A percentile compares a stretch with the other conserved stretches of the same genome.
Conservation (phyloP, 2,113 vertebrate genomes). For the Eolophus roseicapilla region DNA sequence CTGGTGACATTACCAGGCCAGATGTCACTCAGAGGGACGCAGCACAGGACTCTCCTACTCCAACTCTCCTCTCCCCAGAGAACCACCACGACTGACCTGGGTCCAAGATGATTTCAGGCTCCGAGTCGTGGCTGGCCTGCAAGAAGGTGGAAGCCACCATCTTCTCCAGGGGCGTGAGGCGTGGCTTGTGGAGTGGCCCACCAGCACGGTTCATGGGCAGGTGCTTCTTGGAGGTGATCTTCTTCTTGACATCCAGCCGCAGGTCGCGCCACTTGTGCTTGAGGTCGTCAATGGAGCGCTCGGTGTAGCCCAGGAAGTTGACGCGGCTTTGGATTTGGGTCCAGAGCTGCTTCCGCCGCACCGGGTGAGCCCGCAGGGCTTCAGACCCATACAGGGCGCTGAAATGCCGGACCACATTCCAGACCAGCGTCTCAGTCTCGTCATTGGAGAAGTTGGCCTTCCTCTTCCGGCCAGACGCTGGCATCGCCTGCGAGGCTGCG, state of each 20-base stretch:
- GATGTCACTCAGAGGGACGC: rapidly evolving
- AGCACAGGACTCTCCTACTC: rapidly evolving
- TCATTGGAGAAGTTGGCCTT: constrained; percentile 75
- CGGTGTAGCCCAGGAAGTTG: constrained; percentile 74
- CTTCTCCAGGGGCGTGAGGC: constrained; percentile 70
- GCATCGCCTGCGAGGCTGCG: constrained; percentile 46
- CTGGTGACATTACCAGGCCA: not conserved
- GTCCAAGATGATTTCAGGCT: constrained; percentile 69
- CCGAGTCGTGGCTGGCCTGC: constrained; percentile 70
- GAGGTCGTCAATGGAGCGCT: constrained; percentile 74
- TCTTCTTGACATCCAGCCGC: constrained; percentile 67
- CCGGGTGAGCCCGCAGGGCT: constrained; percentile 70
- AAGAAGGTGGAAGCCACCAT: constrained; percentile 72
- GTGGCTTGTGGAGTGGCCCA: constrained; percentile 22
- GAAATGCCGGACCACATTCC: constrained; percentile 73
- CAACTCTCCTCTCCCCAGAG: not conserved
- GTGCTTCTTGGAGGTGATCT: constrained; percentile 65
- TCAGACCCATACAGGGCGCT: constrained; percentile 72
- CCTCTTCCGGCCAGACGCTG: constrained; percentile 29
- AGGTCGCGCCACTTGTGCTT: constrained; percentile 76
- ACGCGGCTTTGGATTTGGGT: constrained; percentile 66
- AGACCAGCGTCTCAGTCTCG: constrained; percentile 73
- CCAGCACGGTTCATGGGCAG: constrained; percentile 32
- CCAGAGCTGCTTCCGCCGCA: constrained; percentile 58
- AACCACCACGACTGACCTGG: constrained; percentile 32